Evolutionary conservation across 1,140 invertebrate species (phyloP).

Genomic region (Drosophila bocqueti): DNA sequence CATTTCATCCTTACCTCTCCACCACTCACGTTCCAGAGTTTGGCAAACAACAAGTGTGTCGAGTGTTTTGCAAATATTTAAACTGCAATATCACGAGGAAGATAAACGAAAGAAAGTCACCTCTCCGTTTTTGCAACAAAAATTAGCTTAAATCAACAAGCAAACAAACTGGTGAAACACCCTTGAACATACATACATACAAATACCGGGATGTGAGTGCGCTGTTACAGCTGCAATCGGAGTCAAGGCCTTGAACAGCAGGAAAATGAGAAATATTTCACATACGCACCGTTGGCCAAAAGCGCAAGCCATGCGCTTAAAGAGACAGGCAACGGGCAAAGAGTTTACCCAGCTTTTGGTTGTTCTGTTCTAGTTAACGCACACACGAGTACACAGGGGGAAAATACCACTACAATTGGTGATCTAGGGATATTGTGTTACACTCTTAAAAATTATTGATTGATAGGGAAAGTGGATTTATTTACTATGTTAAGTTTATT

Average conservation of each 20-base stretch:
- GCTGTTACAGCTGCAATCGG: constrained; percentile 49
- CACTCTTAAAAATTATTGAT: neutral
- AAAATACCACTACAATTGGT: neutral
- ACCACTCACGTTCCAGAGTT: constrained; percentile 23
- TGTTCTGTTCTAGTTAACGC: constrained; percentile 37
- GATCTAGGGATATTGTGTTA: neutral
- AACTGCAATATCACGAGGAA: constrained; percentile 43
- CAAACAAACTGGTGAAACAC: constrained; percentile 42
- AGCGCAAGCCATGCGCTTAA: constrained; percentile 61
- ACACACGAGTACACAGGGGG: constrained; percentile 10
- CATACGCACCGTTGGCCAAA: constrained; percentile 76
- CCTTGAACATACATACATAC: constrained; percentile 4
- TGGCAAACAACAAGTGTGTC: constrained; percentile 66
- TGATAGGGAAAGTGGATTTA: neutral
- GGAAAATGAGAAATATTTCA: constrained; percentile 62
- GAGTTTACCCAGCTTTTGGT: constrained; percentile 35
- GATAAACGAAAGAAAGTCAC: constrained; percentile 36
- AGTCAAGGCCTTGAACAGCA: constrained; percentile 46
- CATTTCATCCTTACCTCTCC: neutral
- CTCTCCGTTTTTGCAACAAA: constrained; percentile 18
- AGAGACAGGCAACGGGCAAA: constrained; percentile 33
- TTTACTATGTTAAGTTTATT: no score
- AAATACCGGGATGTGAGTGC: constrained; percentile 10
- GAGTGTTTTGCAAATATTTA: constrained; percentile 67
- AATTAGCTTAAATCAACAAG: constrained; percentile 72